A percentile compares a stretch with the other conserved stretches of the same genome.
Conservation (phyloP, 2,797 vertebrate genomes). For the Lophius americanus region DNA sequence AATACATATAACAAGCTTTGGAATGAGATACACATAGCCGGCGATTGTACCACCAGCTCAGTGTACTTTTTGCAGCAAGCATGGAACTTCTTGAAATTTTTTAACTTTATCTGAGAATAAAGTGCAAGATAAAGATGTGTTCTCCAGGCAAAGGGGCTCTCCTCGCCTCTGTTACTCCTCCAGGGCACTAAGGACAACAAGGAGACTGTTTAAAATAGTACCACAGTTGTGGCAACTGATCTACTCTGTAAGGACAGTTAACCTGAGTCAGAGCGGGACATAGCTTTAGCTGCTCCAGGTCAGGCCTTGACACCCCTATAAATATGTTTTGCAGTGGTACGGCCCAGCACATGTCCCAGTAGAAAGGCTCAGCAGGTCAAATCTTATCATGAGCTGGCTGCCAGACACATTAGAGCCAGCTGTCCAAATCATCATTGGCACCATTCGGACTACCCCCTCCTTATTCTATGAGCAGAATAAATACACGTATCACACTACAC, state of each 20-base stretch:
- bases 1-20: background rate
- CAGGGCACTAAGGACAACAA: conserved; percentile 70
- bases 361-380: conserved; percentile 39
- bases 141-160: conserved; percentile 19
- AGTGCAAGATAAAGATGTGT: background rate
- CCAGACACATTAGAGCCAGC: conserved; percentile 15
- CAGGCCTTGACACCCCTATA: conserved; percentile 39
- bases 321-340: conserved; percentile 49
- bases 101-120: background rate
- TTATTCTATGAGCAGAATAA: background rate
- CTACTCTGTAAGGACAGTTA: conserved; percentile 74
- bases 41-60: background rate
- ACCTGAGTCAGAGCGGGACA: conserved; percentile 63
- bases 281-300: conserved; percentile 62
- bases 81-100: background rate
- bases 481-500: background rate
- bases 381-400: conserved; percentile 19
- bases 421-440: conserved; percentile 24
- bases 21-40: too few species aligned
- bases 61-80: background rate
- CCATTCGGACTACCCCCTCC: background rate
- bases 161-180: conserved; percentile 44
- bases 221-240: conserved; percentile 81
- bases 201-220: conserved; percentile 76
- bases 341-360: conserved; percentile 24